phyloP scores from a whole-genome alignment of 1,140 invertebrate species.

The Drosophila elegans region DNA sequence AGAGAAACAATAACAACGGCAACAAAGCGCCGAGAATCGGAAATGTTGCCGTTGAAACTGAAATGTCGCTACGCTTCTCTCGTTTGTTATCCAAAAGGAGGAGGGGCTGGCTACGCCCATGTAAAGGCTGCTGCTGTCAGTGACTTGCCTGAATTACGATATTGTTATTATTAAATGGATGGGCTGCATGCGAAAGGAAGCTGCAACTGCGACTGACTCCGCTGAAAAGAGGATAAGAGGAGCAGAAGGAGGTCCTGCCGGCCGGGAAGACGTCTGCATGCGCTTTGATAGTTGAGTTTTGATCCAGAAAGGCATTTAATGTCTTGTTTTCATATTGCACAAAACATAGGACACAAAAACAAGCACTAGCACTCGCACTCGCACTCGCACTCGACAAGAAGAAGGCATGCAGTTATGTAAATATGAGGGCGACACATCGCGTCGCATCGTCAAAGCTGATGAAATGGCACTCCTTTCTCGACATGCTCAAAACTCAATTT shows the following conservation, averaged over 20 bases:
- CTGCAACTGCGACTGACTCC: constrained; percentile 46
- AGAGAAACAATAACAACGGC: constrained; percentile 76
- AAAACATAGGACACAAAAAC: constrained; percentile 12
- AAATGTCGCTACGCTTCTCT: constrained; percentile 73
- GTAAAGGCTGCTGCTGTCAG: constrained; percentile 64
- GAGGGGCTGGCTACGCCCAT: constrained; percentile 53
- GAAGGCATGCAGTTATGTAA: constrained; percentile 32
- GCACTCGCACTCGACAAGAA: neutral
- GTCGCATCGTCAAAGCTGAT: constrained; percentile 65
- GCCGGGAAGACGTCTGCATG: constrained; percentile 44
- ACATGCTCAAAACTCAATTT: constrained; percentile 76
- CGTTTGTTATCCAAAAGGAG: constrained; percentile 38
- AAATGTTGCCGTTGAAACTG: constrained; percentile 83
- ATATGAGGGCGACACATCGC: constrained; percentile 53
- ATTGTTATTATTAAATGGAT: constrained; percentile 84
- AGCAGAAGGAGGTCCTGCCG: neutral
- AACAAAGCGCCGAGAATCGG: constrained; percentile 75
- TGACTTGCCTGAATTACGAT: constrained; percentile 82
- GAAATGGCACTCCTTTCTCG: constrained; percentile 65
- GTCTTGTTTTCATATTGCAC: constrained; percentile 68
- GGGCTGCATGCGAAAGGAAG: constrained; percentile 50
- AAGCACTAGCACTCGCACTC: constrained; percentile 9
- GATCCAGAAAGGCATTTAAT: constrained; percentile 78
- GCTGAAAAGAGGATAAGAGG: constrained; percentile 3
- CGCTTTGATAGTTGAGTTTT: constrained; percentile 69